Evolutionary conservation across 1,140 invertebrate species (phyloP).

Genomic region (Gonatopus flavifemur): DNA sequence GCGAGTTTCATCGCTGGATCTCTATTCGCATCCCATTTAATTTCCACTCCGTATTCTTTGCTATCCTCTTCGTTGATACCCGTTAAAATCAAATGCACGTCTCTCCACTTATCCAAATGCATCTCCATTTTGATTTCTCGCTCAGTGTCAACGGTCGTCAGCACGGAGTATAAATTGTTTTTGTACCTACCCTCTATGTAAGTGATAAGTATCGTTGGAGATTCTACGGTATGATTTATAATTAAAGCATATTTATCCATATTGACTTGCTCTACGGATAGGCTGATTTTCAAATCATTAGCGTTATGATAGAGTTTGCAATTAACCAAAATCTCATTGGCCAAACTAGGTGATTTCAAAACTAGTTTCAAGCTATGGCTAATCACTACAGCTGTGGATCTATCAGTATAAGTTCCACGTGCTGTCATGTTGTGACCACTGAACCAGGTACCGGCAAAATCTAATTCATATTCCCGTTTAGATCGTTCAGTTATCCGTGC

Average conservation of each 20-base stretch:
- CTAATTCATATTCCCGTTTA: conserved; percentile 64
- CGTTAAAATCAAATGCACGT: conserved; percentile 68
- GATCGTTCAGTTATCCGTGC: conserved; percentile 62
- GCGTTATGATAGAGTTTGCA: conserved; percentile 65
- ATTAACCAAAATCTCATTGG: conserved; percentile 64
- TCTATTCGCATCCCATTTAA: conserved; percentile 82
- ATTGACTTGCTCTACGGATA: conserved; percentile 63
- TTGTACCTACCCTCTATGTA: conserved; percentile 68
- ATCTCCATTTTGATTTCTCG: conserved; percentile 61
- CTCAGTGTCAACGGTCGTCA: conserved; percentile 58
- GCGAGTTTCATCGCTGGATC: conserved; percentile 72
- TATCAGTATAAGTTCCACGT: conserved; percentile 71
- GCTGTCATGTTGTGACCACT: conserved; percentile 72
- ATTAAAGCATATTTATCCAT: conserved; percentile 64
- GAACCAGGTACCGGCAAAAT: conserved; percentile 74
- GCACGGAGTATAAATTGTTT: conserved; percentile 65
- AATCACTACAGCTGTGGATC: conserved; percentile 62
- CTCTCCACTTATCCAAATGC: conserved; percentile 75
- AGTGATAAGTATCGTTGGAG: conserved; percentile 61
- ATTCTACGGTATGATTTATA: conserved; percentile 61
- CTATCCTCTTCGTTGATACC: conserved; percentile 60
- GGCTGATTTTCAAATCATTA: conserved; percentile 61
- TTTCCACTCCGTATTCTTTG: conserved; percentile 67
- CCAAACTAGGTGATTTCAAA: conserved; percentile 69
- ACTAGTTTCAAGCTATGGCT: conserved; percentile 70